Evolutionary conservation across 2,797 vertebrate genomes (phyloP).

Genomic region (Perodicticus potto): DNA sequence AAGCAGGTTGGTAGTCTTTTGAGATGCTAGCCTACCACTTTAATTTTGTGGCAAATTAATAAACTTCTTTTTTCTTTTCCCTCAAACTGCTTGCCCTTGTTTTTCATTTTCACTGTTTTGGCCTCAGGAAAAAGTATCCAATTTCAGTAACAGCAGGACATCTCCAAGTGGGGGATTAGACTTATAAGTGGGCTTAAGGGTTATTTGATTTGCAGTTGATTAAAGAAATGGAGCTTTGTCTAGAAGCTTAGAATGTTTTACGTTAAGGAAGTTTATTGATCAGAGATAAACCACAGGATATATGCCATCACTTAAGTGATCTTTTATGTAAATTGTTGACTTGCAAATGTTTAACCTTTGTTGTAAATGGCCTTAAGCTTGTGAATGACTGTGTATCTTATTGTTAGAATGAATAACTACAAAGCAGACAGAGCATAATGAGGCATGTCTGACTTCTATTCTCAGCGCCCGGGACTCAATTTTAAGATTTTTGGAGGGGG

Average conservation of each 20-base stretch:
- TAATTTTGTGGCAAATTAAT: not conserved
- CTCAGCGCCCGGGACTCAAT: not conserved
- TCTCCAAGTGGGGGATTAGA: not conserved
- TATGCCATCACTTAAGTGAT: not conserved
- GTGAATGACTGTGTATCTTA: not conserved
- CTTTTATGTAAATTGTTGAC: not conserved
- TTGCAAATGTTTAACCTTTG: not conserved
- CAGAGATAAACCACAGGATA: not conserved
- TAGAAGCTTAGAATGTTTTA: not conserved
- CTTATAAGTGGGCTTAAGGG: not conserved
- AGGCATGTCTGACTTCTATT: not conserved
- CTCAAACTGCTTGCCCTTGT: not conserved
- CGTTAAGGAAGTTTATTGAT: not conserved
- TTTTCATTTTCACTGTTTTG: not conserved
- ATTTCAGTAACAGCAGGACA: not conserved
- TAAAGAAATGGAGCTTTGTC: not conserved
- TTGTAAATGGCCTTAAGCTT: not conserved
- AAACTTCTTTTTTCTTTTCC: not conserved
- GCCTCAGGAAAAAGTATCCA: not conserved
- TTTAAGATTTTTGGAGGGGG: not conserved
- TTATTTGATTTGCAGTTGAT: not conserved
- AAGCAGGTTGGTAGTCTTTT: not conserved
- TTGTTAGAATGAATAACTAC: not conserved
- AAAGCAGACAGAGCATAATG: not conserved
- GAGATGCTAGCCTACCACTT: not conserved